These are phyloP conservation scores for Brachylomia viminalis DNA, from an alignment of 2,888 invertebrate species.

Conservation along the genomic window DNA sequence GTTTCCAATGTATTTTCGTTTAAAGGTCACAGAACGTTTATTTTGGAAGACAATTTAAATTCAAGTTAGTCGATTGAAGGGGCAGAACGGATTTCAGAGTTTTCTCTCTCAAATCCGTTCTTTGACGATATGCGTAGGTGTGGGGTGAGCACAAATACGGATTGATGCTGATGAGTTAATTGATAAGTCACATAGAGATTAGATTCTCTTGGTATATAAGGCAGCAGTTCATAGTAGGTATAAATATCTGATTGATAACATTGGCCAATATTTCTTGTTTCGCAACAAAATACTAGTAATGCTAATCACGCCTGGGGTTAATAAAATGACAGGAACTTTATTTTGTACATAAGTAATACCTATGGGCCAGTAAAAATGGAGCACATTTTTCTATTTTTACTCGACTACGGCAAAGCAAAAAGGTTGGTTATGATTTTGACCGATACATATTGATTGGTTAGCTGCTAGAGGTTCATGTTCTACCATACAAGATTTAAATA, in stretches of 20 bases:
- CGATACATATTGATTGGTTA: no score
- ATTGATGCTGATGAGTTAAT: constrained; percentile 20
- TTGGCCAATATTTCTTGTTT: not conserved
- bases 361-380: not conserved
- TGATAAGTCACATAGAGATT: constrained; percentile 15
- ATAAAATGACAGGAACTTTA: not conserved
- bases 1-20: constrained; percentile 25
- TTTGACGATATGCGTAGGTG: not conserved
- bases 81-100: constrained; percentile 11
- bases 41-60: constrained; percentile 40
- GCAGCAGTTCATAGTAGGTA: not conserved
- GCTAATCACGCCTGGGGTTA: not conserved
- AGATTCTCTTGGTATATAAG: constrained; percentile 7
- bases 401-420: no score
- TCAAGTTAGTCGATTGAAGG: constrained; percentile 11
- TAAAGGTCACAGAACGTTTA: constrained; percentile 30
- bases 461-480: no score
- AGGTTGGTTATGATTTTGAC: no score
- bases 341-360: not conserved
- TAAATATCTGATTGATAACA: not conserved
- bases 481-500: no score
- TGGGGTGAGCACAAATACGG: constrained; percentile 21
- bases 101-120: constrained; percentile 9
- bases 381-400: not conserved
- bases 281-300: not conserved